These are phyloP conservation scores for Agonum fuliginosum DNA, from an alignment of 2,888 invertebrate species.

Conservation along the genomic window DNA sequence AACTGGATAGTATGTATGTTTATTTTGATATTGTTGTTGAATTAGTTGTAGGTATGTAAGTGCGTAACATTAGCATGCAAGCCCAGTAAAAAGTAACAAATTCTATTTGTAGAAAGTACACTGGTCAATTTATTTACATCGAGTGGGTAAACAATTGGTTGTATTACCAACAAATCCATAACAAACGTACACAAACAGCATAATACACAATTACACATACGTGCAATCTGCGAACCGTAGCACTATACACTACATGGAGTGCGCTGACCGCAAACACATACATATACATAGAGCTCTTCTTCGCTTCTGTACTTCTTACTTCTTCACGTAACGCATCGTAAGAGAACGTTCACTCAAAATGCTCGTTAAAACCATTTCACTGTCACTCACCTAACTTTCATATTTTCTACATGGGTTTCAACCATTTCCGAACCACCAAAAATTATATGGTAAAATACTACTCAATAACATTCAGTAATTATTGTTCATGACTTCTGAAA, in stretches of 20 bases:
- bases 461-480: too few species aligned
- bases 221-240: conserved; percentile 37
- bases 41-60: not conserved
- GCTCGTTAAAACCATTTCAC: conserved; percentile 15
- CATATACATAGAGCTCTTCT: conserved; percentile 24
- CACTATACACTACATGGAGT: not conserved
- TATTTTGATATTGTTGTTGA: too few species aligned
- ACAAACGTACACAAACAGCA: conserved; percentile 1
- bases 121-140: not conserved
- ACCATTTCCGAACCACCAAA: too few species aligned
- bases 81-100: not conserved
- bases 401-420: not conserved
- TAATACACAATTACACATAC: conserved; percentile 22
- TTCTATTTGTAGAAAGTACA: conserved; percentile 5
- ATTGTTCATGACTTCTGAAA: too few species aligned
- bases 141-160: conserved; percentile 11
- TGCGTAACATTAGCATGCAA: not conserved
- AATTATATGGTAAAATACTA: too few species aligned
- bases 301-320: not conserved
- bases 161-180: conserved; percentile 23
- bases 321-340: conserved; percentile 15
- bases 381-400: conserved; percentile 38
- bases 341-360: conserved; percentile 26
- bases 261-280: conserved; percentile 34
- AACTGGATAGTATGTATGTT: too few species aligned